Percentiles rank a stretch among this genome's conserved stretches.
These are phyloP conservation scores for Drosophila diplacantha DNA, from an alignment of 2,888 invertebrate genomes.

Conservation along the genomic window DNA sequence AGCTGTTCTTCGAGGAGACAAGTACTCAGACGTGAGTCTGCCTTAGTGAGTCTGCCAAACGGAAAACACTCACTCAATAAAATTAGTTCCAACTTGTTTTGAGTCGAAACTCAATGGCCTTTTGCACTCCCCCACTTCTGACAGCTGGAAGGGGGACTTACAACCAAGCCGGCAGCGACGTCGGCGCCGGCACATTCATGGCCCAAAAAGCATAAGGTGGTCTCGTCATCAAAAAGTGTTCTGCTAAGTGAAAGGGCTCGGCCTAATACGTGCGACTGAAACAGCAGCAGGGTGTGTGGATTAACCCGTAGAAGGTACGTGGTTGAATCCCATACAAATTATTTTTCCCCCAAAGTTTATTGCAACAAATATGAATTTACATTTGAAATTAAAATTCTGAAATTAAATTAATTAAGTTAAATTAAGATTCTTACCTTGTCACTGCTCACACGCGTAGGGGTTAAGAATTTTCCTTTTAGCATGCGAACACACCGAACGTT, in stretches of 20 bases:
- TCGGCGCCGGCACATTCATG: constrained; percentile 4
- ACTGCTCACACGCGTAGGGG: not conserved
- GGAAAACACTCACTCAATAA: constrained; percentile 16
- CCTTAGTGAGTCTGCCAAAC: not conserved
- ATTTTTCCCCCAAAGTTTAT: too few relatives aligned
- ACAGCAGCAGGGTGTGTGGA: not conserved
- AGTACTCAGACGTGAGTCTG: not conserved
- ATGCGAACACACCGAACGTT: not conserved
- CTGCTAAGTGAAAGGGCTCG: not conserved
- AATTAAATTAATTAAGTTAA: not conserved
- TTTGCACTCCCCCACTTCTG: constrained; percentile 4
- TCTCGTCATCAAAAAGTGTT: not conserved
- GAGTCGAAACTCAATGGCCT: constrained; percentile 9
- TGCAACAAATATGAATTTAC: not conserved
- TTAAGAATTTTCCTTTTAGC: not conserved
- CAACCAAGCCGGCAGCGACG: constrained; percentile 1
- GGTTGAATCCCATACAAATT: not conserved
- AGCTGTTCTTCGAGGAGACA: constrained; percentile 85
- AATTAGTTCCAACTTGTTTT: constrained; percentile 1
- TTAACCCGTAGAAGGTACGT: not conserved
- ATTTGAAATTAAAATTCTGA: not conserved
- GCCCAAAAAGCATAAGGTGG: not conserved
- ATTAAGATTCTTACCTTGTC: not conserved
- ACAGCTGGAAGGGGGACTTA: not conserved
- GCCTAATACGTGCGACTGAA: not conserved